Conservation (phyloP, 1,140 invertebrate species). For the Zaprionus capensis region DNA sequence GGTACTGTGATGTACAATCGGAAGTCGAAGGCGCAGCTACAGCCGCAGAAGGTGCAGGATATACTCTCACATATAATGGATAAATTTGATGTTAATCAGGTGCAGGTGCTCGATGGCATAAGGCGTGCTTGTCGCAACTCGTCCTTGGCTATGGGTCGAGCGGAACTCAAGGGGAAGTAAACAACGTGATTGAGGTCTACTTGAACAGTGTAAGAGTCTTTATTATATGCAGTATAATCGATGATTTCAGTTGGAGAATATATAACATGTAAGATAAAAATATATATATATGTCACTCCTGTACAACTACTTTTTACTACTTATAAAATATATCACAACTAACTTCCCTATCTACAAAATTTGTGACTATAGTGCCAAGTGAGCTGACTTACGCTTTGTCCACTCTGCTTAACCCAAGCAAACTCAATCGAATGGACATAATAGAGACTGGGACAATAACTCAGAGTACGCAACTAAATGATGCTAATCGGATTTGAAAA, state of each 20-base stretch:
- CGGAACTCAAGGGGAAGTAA: not conserved
- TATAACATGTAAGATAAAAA: too few relatives aligned
- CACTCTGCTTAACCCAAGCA: conserved; percentile 4
- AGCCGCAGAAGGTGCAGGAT: not conserved
- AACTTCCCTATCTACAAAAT: too few relatives aligned
- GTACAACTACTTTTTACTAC: too few relatives aligned
- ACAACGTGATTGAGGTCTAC: not conserved
- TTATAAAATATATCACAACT: too few relatives aligned
- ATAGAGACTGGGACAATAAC: conserved; percentile 63
- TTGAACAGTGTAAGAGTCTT: not conserved
- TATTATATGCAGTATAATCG: not conserved
- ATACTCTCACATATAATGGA: conserved; percentile 14
- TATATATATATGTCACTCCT: too few relatives aligned
- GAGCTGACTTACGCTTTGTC: too few relatives aligned
- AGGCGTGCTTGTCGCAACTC: conserved; percentile 5
- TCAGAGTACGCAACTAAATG: conserved; percentile 66
- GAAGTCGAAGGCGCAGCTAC: not conserved
- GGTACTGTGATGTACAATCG: not conserved
- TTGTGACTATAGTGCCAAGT: too few relatives aligned
- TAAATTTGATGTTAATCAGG: not conserved
- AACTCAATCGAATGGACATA: conserved; percentile 77
- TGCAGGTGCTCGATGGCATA: not conserved
- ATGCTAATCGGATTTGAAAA: conserved; percentile 82
- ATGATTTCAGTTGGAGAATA: not conserved
- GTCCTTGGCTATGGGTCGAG: not conserved